phyloP scores from a whole-genome alignment of 2,888 invertebrate species.

The Bombylius discolor region DNA sequence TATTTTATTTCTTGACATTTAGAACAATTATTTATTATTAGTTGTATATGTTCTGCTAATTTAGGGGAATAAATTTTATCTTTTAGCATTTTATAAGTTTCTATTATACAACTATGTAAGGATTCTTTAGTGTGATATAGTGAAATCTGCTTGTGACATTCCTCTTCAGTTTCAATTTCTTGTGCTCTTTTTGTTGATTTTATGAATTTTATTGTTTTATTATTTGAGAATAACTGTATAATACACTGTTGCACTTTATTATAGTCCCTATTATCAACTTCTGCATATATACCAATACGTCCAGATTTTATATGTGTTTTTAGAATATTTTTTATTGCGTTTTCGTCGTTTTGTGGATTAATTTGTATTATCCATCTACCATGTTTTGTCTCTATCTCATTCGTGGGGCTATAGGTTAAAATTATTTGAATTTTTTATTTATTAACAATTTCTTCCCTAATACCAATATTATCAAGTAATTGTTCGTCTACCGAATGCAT shows the following conservation, averaged over 20 bases:
- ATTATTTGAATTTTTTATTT: slow-evolving; percentile 14
- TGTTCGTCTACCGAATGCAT: slow-evolving; percentile 12
- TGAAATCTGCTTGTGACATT: slow-evolving; percentile 9
- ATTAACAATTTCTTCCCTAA: slow-evolving; percentile 12
- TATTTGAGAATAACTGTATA: slow-evolving; percentile 7
- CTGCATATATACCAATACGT: slow-evolving; percentile 6
- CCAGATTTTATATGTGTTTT: slow-evolving; percentile 7
- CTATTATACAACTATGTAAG: slow-evolving; percentile 12
- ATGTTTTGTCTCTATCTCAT: slow-evolving; percentile 6
- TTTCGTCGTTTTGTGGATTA: slow-evolving; percentile 3
- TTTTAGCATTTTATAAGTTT: slow-evolving; percentile 11
- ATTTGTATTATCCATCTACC: slow-evolving; percentile 9
- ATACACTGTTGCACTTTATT: slow-evolving; percentile 8
- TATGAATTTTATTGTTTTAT: slow-evolving; percentile 5
- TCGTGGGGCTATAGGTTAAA: slow-evolving; percentile 8
- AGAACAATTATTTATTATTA: slow-evolving; percentile 10
- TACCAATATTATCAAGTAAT: slow-evolving; percentile 10
- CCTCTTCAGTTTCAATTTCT: slow-evolving; percentile 9
- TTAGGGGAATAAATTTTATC: slow-evolving; percentile 11
- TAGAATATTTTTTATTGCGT: slow-evolving; percentile 8
- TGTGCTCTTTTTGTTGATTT: slow-evolving; percentile 3
- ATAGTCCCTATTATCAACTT: slow-evolving; percentile 8
- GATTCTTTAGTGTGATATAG: slow-evolving; percentile 13
- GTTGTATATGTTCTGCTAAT: slow-evolving; percentile 9
- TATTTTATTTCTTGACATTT: slow-evolving; percentile 1